Percentiles rank a stretch among this genome's conserved stretches.
phyloP scores from a whole-genome alignment of 1,140 invertebrate species.

The Dolichoris vasculosae region DNA sequence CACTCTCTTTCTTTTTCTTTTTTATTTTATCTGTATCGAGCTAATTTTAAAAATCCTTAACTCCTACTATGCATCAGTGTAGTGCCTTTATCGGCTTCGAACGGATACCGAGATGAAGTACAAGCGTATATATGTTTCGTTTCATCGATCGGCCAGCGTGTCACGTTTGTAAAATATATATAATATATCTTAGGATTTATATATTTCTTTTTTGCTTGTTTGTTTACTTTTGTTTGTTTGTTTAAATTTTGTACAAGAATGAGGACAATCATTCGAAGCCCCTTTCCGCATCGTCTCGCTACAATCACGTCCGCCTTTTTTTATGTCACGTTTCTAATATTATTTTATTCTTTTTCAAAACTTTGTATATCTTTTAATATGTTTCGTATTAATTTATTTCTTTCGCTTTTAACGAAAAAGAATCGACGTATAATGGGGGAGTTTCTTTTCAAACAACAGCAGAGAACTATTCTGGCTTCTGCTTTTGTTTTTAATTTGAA shows the following conservation, averaged over 20 bases:
- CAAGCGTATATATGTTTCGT: constrained; percentile 21
- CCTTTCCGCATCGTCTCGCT: constrained; percentile 57
- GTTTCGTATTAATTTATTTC: neutral
- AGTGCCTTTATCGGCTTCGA: constrained; percentile 49
- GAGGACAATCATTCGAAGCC: constrained; percentile 63
- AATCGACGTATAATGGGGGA: neutral
- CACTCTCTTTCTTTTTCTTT: constrained; percentile 8
- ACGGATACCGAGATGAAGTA: constrained; percentile 19
- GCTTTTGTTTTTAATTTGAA: constrained; percentile 22
- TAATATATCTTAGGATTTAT: constrained; percentile 63
- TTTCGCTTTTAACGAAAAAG: neutral
- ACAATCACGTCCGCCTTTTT: constrained; percentile 46
- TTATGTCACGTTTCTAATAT: constrained; percentile 23
- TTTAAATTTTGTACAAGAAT: constrained; percentile 66
- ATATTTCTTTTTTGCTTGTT: constrained; percentile 45
- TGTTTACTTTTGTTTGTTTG: constrained; percentile 39
- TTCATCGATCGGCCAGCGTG: constrained; percentile 56
- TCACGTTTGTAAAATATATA: constrained; percentile 67
- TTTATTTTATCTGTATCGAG: constrained; percentile 39
- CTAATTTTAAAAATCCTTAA: constrained; percentile 67
- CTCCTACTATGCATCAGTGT: constrained; percentile 61
- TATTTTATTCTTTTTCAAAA: constrained; percentile 33
- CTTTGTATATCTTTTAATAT: constrained; percentile 1
- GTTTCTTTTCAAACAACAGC: constrained; percentile 30
- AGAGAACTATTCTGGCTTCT: constrained; percentile 50